Evolutionary conservation across 30 jellyfish, hydroid and myxozoan species (phyloP), one percentile per base, ranked within the genome.

Genomic region (Aurelia sp.): DNA sequence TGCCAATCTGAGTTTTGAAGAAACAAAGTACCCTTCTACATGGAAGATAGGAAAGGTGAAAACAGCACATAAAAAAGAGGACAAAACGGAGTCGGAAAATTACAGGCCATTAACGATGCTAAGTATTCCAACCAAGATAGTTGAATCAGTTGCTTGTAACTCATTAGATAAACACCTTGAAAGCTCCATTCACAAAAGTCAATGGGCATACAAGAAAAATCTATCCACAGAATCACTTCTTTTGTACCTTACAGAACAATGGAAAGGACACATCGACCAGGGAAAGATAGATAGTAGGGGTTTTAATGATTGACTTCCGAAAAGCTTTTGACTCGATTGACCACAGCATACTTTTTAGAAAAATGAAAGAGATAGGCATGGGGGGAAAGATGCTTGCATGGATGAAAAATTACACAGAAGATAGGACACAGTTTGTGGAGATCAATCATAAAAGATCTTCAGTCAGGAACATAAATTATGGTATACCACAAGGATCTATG

Each of bases 401-500:
- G 92, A 51, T 83, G 79, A 50, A 81, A 69, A 64, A 53, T 59
- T 81, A 81, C 66, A 83, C 86, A 71, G 80, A 71, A 35, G 86
- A 40, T 41, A 83, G 83, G 55, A 51, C 51, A 72, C 86, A 83
- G 81, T 67, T 65, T 66, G 76, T 62, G 65, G 76, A 84, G 62
- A 35, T 84, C 81, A 84, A 72, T 75, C 40, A 82, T 18, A 62
- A 62, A 64, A 44, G 19, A 44, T 84, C 94, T 55, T 51, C 71
- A 31, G 59, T 82, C 21, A 64, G 82, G 48, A 50, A 31, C 71
- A 65, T 74, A 66, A 76, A 86, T 51, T 65, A 86, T 66, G 85
- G 89, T 52, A 62, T 84, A 20, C 94, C 94, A 20, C 94, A 84
- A 53, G 88, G 88, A 22, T 84, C 88, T 18, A 31, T 84, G 76